Percentiles rank a stretch among this genome's conserved stretches.
phyloP scores from a whole-genome alignment of 1,140 invertebrate species.

The Penaeus vannamei region DNA sequence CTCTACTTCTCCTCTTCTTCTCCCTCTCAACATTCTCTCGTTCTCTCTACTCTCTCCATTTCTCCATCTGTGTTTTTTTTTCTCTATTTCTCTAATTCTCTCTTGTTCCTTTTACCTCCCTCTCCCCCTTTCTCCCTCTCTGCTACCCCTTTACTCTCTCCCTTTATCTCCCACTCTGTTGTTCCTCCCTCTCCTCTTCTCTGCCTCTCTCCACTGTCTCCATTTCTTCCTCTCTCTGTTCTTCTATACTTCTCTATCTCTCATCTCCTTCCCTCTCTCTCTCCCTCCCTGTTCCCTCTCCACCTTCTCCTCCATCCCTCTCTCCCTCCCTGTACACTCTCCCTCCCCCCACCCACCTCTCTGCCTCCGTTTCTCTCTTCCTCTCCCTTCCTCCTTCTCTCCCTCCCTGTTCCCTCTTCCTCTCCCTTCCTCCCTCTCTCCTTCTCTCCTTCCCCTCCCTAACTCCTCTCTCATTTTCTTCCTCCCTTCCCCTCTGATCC shows the following conservation, averaged over 20 bases:
- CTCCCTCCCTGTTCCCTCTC: not conserved
- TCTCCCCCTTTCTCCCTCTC: not conserved
- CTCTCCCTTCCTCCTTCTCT: not conserved
- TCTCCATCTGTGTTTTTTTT: too few species aligned
- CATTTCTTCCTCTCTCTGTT: not conserved
- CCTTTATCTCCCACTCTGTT: too few species aligned
- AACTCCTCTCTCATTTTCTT: not conserved
- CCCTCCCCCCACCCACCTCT: not conserved
- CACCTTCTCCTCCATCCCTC: not conserved
- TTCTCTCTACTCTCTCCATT: not conserved
- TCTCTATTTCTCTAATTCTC: not conserved
- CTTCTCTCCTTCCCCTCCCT: not conserved
- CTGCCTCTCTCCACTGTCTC: too few species aligned
- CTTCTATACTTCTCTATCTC: not conserved
- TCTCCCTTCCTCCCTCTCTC: not conserved
- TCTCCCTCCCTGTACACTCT: not conserved
- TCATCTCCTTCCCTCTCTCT: not conserved
- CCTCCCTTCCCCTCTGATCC: too few species aligned
- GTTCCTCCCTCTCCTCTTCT: not conserved
- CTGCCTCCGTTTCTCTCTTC: not conserved
- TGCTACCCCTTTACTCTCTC: not conserved
- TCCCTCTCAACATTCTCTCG: not conserved
- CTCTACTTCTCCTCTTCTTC: not conserved
- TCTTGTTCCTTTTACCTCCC: not conserved
- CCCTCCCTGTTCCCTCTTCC: not conserved